Evolutionary conservation across 2,888 invertebrate species (phyloP).

Genomic region (Melikaiella ostensackeni): DNA sequence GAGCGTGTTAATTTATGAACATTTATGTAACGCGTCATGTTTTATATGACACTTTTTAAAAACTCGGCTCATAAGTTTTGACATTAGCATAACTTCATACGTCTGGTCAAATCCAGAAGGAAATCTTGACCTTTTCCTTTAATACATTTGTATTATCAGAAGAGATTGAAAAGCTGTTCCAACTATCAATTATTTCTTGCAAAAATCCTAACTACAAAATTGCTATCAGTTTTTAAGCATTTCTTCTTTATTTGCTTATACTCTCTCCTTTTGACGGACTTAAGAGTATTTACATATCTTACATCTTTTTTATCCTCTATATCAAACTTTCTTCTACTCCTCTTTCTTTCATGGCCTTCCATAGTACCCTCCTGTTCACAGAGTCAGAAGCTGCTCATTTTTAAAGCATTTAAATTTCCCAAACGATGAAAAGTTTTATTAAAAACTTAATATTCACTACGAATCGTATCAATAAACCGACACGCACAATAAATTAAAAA

Average conservation of each 20-base stretch:
- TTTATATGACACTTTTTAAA: conserved; percentile 15
- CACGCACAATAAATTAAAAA: neutral
- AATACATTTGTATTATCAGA: neutral
- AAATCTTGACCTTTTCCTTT: neutral
- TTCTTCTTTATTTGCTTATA: too few relatives aligned
- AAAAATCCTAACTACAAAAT: neutral
- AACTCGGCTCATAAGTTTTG: neutral
- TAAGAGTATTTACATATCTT: too few relatives aligned
- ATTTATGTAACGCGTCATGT: neutral
- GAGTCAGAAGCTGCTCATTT: too few relatives aligned
- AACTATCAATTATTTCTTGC: neutral
- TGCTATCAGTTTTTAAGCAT: too few relatives aligned
- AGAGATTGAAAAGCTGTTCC: neutral
- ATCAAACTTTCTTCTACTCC: too few relatives aligned
- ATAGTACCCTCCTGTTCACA: too few relatives aligned
- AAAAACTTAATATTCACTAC: neutral
- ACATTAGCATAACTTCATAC: conserved; percentile 10
- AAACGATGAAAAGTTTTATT: neutral
- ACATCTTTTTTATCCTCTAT: too few relatives aligned
- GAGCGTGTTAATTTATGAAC: neutral
- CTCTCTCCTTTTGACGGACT: too few relatives aligned
- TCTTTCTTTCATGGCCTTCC: too few relatives aligned
- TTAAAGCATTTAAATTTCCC: too few relatives aligned
- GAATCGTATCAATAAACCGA: neutral
- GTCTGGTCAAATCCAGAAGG: neutral